Percentiles rank a stretch among this genome's conserved stretches.
Conservation (phyloP, 2,888 invertebrate species). For the Aelia acuminata region DNA sequence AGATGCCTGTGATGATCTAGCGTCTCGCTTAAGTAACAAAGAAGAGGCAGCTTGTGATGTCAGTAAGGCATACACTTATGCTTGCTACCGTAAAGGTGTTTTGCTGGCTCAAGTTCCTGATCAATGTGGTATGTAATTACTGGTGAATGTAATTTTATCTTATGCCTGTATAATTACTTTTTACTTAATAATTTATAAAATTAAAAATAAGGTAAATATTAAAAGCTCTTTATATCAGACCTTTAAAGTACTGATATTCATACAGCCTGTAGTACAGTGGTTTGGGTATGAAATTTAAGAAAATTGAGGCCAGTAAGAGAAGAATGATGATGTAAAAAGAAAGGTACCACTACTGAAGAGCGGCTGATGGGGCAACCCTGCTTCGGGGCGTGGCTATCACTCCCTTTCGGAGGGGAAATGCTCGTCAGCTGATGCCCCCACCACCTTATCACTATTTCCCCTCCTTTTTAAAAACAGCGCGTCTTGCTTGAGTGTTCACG, state of each 20-base stretch:
- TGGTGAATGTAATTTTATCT: not conserved
- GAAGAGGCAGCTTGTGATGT: slow-evolving; percentile 77
- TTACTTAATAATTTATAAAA: not conserved
- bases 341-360: too few relatives aligned
- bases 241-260: not conserved
- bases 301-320: too few relatives aligned
- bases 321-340: too few relatives aligned
- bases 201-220: not conserved
- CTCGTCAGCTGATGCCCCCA: too few relatives aligned
- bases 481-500: too few relatives aligned
- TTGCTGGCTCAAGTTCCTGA: slow-evolving; percentile 77
- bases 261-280: not conserved
- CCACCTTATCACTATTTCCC: too few relatives aligned
- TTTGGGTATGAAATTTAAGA: not conserved
- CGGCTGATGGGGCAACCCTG: too few relatives aligned
- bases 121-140: slow-evolving; percentile 74
- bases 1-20: slow-evolving; percentile 81
- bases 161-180: too few relatives aligned
- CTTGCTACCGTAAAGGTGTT: slow-evolving; percentile 74
- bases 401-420: too few relatives aligned
- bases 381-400: too few relatives aligned
- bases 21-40: slow-evolving; percentile 71
- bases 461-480: too few relatives aligned
- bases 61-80: slow-evolving; percentile 79
- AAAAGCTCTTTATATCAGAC: not conserved